Evolutionary conservation across 2,888 invertebrate species (phyloP), one percentile per base, ranked within the genome.

Genomic region (Cactoblastis cactorum): DNA sequence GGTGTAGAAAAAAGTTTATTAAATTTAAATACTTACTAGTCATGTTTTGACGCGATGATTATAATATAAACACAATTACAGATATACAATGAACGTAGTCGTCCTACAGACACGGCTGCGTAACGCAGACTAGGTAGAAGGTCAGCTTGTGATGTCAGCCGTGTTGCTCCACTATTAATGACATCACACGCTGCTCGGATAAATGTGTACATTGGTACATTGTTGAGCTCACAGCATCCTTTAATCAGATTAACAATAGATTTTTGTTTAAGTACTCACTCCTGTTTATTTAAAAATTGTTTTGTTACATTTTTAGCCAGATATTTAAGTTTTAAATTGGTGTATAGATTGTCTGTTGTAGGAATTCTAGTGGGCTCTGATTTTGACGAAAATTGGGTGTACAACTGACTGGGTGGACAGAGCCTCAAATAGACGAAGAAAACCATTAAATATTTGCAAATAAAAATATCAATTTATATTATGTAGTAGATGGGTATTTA

Each of bases 101-200:
- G 45, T 34, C 12, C 12, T 15, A 24, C 15, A 35, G 14, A 9
- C 5, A n/a, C 46, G 34, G 11, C 12, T 19, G 46, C 34, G 34
- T 28, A 24, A 11, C 43, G 43, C 43, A 28, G 43, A n/a, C 28
- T 15, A 15, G 9, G 11, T 1, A 17, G 47, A 51, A 52, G 51
- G 51, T 52, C 51, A 48, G 12, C 15, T n/a, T 48, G 48, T 52
- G 51, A 52, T 52, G 51, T 52, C 51, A 51, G 45, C 4, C 17
- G 33, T 19, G 4, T 11, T 12, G 18, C 18, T 33, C 32, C 46
- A 35, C 46, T 18, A 15, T 4, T 1, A 14, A 35, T 47, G 46
- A 47, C 24, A 24, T 47, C 46, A 47, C 24, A 18, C 6, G 18
- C 32, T 12, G 22, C 22, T 22, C 1, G 6, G 19, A 12, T 19